A percentile compares a stretch with the other conserved stretches of the same genome.
Conservation (phyloP, 2,888 invertebrate genomes). For the Epistrophe eligans region DNA sequence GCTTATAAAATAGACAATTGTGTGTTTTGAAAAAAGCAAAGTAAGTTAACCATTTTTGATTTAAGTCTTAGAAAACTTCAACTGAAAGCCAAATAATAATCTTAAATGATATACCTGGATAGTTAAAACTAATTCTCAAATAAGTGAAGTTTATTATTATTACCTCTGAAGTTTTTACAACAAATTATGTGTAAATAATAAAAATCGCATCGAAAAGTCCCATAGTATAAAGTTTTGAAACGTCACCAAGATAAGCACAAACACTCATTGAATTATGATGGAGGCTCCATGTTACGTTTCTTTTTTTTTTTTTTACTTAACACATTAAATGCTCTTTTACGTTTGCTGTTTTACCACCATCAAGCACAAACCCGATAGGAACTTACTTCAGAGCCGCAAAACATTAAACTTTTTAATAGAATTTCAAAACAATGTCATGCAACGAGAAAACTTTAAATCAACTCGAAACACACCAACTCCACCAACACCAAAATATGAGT, state of each 20-base stretch:
- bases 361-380: neutral
- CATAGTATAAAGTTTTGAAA: neutral
- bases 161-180: neutral
- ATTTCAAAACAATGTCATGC: constrained; percentile 37
- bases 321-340: neutral
- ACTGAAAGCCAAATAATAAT: too few relatives aligned
- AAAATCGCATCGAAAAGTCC: neutral
- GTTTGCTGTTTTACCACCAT: neutral
- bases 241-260: neutral
- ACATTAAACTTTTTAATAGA: constrained; percentile 25
- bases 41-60: too few relatives aligned
- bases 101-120: too few relatives aligned
- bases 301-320: neutral
- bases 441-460: constrained; percentile 26
- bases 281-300: neutral
- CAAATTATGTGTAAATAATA: constrained; percentile 10
- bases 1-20: too few relatives aligned
- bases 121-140: too few relatives aligned
- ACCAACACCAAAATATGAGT: constrained; percentile 9
- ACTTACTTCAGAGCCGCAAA: constrained; percentile 16
- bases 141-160: neutral
- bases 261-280: constrained; percentile 5
- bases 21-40: too few relatives aligned
- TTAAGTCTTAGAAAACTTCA: too few relatives aligned
- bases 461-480: constrained; percentile 8